Evolutionary conservation across 1,140 invertebrate species (phyloP), one percentile per base, ranked within the genome.

Genomic region (Cydia splendana): DNA sequence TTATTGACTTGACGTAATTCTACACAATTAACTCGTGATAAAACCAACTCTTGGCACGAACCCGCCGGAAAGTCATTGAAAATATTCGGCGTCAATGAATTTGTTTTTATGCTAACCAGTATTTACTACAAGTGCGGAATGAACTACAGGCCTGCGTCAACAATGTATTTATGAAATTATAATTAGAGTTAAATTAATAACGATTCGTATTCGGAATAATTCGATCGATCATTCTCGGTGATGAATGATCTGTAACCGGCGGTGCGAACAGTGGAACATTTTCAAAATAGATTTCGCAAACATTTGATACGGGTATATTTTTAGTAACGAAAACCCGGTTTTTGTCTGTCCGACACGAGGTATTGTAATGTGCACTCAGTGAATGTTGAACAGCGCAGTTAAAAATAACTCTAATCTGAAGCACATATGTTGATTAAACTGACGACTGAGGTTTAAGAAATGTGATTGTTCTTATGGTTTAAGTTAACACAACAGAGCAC

Each of bases 271-370:
- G 81, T 86, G 77, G 79, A 89, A 88, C 85, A 86, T 88, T 85
- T 89, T 88, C 80, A 87, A 93, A 93, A 93, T 93, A 93, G 90
- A 90, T 86, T 90, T 90, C 85, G 87, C 89, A 91, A 91, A 93
- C 91, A 93, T 91, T 90, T 86, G 90, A 93, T 93, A 91, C 86
- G 87, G 83, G 86, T 87, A 84, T 93, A 93, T 93, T 91, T 93
- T 87, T 93, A 93, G 91, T 88, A 85, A 53, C 86, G 85, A 90
- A 85, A 93, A 91, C 91, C 91, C 84, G 89, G 90, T 93, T 93
- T 91, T 88, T 88, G 88, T 88, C 81, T 84, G 82, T 77, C 75
- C 78, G 84, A 87, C 84, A 86, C 83, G 82, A 81, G 77, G 85
- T 87, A 90, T 91, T 91, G 90, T 91, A 80, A 84, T 86, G 88